Base-by-base conservation (phyloP, 2,888 invertebrate species). In the Andrena bucephala region DNA sequence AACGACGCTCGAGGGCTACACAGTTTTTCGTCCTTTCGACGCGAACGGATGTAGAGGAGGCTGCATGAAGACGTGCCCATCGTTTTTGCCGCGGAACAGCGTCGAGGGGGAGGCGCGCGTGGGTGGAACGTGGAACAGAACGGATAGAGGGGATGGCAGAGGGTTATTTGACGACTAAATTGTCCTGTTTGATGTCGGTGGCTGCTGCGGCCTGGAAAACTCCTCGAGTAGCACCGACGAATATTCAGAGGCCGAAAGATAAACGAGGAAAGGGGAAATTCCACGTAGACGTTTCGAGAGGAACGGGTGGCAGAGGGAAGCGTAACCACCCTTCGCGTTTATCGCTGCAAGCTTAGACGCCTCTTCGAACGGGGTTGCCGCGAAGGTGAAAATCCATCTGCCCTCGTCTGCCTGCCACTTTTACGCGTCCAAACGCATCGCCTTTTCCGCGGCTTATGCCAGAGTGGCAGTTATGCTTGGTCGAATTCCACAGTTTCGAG, bases 131-230 rank as follows among this genome's bases (percentile, higher is more conserved):
- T 0, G 70, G 20, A 48, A 24, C 31, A 48, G 70, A 33, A 10
- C 50, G 63, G 52, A 33, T 16, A n/a, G 33, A 10, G 13, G 16
- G 57, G n/a, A 13, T 2, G 27, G 65, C 67, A 60, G 74, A 67
- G 78, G 84, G 84, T 91, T 91, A 89, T 91, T 91, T 89, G 90
- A 87, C 86, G 89, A 89, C 88, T 89, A 91, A 92, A 92, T 92
- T 89, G 90, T 91, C 86, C 87, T 87, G 89, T 92, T 92, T 91
- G 90, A 91, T 90, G 91, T 89, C 86, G 85, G 75, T 83, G 87
- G 84, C 77, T 90, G 90, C 89, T 88, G 89, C 85, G 71, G 74
- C 69, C 74, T 20, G 78, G 29, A 74, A 42, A 85, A 74, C 33
- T 81, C 29, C 57, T 87, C 87, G 85, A 84, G 85, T 81, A 83